Evolutionary conservation across 2,797 vertebrate genomes (phyloP).

Genomic region (Pangasius sanitwongsei): DNA sequence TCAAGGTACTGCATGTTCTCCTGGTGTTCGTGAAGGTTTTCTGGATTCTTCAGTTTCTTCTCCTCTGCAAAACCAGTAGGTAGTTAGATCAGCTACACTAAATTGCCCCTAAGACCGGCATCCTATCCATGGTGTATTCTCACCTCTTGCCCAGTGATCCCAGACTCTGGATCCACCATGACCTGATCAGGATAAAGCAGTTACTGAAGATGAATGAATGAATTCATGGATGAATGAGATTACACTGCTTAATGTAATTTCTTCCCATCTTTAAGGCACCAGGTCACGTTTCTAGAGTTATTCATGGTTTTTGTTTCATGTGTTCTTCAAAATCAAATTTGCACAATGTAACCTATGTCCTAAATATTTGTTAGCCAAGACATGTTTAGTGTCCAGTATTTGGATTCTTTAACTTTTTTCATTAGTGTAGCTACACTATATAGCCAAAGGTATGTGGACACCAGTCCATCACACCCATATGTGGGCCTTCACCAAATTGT

Average conservation of each 20-base stretch:
- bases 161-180: neutral
- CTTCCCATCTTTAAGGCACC: neutral
- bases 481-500: neutral
- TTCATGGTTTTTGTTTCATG: neutral
- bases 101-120: neutral
- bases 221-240: neutral
- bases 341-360: neutral
- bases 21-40: neutral
- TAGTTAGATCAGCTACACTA: neutral
- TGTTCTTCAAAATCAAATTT: neutral
- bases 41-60: neutral
- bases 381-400: neutral
- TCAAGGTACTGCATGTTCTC: neutral
- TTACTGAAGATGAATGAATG: neutral
- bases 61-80: neutral
- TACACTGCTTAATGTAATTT: neutral
- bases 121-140: neutral
- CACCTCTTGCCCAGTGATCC: neutral
- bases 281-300: neutral
- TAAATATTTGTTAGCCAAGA: neutral
- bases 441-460: neutral
- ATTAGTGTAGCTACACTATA: neutral
- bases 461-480: neutral
- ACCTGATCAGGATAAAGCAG: neutral
- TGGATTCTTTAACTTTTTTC: neutral